These are phyloP conservation scores for Siphamia tubifer DNA, from an alignment of 2,113 vertebrate genomes.

Conservation along the genomic window DNA sequence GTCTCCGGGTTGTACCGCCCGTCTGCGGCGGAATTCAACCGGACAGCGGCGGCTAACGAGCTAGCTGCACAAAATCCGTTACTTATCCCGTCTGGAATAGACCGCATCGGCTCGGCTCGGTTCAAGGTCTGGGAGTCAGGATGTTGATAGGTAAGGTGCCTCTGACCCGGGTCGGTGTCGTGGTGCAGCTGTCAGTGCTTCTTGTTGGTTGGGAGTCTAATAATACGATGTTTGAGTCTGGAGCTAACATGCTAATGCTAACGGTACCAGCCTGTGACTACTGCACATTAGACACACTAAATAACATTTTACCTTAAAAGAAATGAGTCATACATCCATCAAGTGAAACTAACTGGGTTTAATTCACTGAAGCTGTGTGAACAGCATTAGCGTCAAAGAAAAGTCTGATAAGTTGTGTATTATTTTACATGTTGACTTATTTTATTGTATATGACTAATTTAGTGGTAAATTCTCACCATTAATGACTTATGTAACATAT, in stretches of 20 bases:
- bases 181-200: background rate
- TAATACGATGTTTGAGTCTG: too few relatives aligned
- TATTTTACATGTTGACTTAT: too few relatives aligned
- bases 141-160: conserved; percentile 66
- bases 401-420: too few relatives aligned
- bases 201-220: too few relatives aligned
- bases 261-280: conserved; percentile 38
- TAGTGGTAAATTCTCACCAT: too few relatives aligned
- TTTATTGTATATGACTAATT: too few relatives aligned
- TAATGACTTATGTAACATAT: too few relatives aligned
- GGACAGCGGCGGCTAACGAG: background rate
- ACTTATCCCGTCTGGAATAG: background rate
- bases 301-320: too few relatives aligned
- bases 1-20: background rate
- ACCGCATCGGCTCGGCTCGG: conserved; percentile 10
- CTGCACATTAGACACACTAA: background rate
- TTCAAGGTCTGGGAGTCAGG: conserved; percentile 7
- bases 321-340: too few relatives aligned
- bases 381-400: too few relatives aligned
- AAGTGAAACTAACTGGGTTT: too few relatives aligned
- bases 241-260: conserved; percentile 24
- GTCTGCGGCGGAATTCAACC: background rate
- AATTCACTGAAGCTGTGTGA: too few relatives aligned
- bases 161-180: background rate
- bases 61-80: background rate